These are phyloP conservation scores for Calonectris borealis DNA, from an alignment of 2,113 vertebrate species.

Conservation along the genomic window DNA sequence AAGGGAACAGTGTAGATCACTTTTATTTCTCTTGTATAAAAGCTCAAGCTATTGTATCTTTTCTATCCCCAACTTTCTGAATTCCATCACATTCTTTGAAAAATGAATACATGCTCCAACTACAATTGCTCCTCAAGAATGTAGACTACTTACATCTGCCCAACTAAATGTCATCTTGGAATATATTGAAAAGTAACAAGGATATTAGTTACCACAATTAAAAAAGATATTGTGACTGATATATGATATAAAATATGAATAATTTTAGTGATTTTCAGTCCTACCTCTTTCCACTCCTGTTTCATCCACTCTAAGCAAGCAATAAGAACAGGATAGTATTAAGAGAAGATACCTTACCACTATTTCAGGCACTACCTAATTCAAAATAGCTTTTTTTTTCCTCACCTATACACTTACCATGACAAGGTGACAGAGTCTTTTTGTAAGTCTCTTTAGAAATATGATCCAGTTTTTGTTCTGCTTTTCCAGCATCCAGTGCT, in stretches of 20 bases:
- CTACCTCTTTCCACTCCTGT: background rate
- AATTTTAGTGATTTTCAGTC: background rate
- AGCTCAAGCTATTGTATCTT: background rate
- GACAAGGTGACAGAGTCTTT: background rate
- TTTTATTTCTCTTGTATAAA: background rate
- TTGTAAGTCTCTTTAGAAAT: background rate
- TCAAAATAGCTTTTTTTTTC: background rate
- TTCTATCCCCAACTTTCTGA: background rate
- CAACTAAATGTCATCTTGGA: background rate
- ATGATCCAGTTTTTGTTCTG: background rate
- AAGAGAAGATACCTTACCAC: background rate
- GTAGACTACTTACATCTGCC: background rate
- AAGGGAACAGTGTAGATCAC: background rate
- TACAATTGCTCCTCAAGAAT: background rate
- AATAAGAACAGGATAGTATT: background rate
- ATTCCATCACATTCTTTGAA: background rate
- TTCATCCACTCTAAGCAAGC: background rate
- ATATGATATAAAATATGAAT: background rate
- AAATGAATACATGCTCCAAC: background rate
- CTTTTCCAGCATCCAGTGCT: background rate
- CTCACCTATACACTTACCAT: slow-evolving; percentile 55
- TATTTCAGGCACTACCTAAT: background rate
- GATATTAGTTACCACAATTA: background rate
- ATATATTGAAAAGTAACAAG: background rate
- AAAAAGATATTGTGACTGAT: background rate